Evolutionary conservation across 2,113 vertebrate genomes (phyloP).

Genomic region (Lepidothrix coronata): DNA sequence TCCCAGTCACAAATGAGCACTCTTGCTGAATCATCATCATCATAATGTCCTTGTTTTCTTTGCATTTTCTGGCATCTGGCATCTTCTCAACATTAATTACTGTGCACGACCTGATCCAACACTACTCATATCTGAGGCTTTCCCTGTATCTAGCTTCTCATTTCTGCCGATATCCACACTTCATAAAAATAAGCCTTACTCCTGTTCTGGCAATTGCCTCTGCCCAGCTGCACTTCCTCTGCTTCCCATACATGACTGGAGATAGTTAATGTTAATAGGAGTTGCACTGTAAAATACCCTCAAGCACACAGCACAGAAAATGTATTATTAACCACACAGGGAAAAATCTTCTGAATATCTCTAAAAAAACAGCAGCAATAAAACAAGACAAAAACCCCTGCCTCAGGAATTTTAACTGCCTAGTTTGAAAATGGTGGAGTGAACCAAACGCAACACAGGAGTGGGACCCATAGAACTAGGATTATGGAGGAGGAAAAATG

Average conservation of each 20-base stretch:
- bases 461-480: neutral
- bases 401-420: neutral
- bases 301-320: neutral
- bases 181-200: neutral
- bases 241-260: neutral
- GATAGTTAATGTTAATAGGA: neutral
- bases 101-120: neutral
- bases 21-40: constrained; percentile 54
- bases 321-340: neutral
- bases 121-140: neutral
- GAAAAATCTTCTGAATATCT: neutral
- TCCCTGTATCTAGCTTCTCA: neutral
- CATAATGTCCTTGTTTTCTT: constrained; percentile 3
- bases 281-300: neutral
- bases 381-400: neutral
- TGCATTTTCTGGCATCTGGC: neutral
- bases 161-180: neutral
- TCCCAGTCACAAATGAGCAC: constrained; percentile 19
- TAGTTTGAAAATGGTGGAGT: neutral
- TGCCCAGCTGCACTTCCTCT: neutral
- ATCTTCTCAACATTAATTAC: constrained; percentile 34
- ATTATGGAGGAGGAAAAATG: neutral
- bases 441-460: neutral
- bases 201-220: neutral
- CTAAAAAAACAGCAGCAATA: neutral